Base-by-base conservation (phyloP, 2,888 invertebrate species). In the Azorinus chamasolen region DNA sequence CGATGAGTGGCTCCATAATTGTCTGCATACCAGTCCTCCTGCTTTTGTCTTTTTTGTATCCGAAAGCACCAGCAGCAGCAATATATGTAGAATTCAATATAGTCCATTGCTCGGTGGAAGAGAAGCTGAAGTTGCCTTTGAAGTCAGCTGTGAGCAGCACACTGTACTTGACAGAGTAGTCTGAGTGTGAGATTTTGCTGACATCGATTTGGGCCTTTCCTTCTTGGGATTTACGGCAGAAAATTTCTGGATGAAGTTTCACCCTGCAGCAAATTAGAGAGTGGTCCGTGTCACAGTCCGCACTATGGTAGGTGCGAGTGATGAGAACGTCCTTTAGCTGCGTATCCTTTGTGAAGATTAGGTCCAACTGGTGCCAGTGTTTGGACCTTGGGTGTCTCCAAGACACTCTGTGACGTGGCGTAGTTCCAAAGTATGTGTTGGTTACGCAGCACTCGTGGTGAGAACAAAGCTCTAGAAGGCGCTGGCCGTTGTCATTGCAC, bases 311-410 rank as follows among this genome's bases (percentile, higher is more conserved):
- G n/a, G n/a, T n/a, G 43, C 18, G 22, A 24, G 51, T 51, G 51
- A 10, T 51, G 22, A 10, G 54, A 39, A 57, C 20, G 24, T 39
- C 3, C n/a, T 39, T 12, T 22, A 57, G 22, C 10, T n/a, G 4
- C 8, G 6, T 57, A 2, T 20, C 3, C 43, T 24, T 57, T 6
- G 57, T 57, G 10, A 57, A 12, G 41, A 57, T 20, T 4, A 39
- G 57, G 43, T 57, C 57, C 4, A 57, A 43, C 37, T 57, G 57
- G 57, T 70, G 55, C 70, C 63, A 55, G 10, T 50, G 37, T 0
- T 41, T 16, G 2, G 70, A 70, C 22, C 55, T 37, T 4, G 63
- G 63, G 18, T 70, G 57, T 25, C 16, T 25, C 71, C 71, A 71
- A 18, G 64, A 64, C 18, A 58, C 71, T 41, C n/a, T 2, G 18